phyloP scores from a whole-genome alignment of 2,113 vertebrate species.

The Rhineura floridana region DNA sequence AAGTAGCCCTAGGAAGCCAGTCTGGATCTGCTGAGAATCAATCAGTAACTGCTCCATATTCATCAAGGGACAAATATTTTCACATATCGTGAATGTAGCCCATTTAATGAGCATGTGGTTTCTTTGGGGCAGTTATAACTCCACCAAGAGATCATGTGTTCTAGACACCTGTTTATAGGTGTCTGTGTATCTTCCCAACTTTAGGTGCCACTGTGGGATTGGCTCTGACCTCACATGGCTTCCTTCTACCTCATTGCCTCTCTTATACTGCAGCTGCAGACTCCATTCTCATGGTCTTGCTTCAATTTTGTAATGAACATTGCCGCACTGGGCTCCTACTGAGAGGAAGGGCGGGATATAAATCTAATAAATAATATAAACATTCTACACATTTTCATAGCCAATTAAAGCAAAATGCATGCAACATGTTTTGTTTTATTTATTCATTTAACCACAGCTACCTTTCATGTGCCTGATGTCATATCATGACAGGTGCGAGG shows the following conservation, averaged over 20 bases:
- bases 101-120: neutral
- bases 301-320: too few relatives aligned
- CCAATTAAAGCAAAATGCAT: too few relatives aligned
- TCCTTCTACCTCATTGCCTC: neutral
- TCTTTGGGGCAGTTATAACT: neutral
- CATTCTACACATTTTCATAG: too few relatives aligned
- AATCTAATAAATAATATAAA: too few relatives aligned
- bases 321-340: too few relatives aligned
- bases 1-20: neutral
- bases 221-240: neutral
- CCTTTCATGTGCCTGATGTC: too few relatives aligned
- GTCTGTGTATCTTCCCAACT: neutral
- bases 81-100: neutral
- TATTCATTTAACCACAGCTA: too few relatives aligned
- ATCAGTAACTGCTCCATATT: neutral
- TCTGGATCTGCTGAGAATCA: neutral
- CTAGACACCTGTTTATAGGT: neutral
- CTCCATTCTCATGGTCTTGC: neutral
- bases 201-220: neutral
- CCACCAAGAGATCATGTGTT: neutral
- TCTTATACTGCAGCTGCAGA: neutral
- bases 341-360: too few relatives aligned
- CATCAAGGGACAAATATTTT: neutral
- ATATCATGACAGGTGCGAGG: too few relatives aligned
- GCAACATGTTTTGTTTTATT: too few relatives aligned